Percentiles rank a stretch among this genome's conserved stretches.
These are phyloP conservation scores for Ladona fulva DNA, from an alignment of 1,140 invertebrate genomes.

Conservation along the genomic window DNA sequence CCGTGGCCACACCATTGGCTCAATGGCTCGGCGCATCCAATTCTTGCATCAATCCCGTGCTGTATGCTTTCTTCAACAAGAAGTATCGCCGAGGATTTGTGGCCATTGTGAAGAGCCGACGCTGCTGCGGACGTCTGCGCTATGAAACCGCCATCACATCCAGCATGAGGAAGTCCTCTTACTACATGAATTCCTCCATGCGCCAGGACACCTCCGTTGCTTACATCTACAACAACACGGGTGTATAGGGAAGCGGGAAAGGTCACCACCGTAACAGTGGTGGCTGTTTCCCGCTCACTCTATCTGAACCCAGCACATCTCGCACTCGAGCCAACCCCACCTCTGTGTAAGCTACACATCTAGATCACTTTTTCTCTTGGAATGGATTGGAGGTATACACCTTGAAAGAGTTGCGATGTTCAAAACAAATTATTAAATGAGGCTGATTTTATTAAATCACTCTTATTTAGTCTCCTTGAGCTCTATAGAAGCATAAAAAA, in stretches of 20 bases:
- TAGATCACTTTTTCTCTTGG: neutral
- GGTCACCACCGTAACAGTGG: neutral
- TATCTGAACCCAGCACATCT: neutral
- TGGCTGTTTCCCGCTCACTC: neutral
- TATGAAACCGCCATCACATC: slow-evolving; percentile 78
- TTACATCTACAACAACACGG: slow-evolving; percentile 33
- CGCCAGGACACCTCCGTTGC: slow-evolving; percentile 30
- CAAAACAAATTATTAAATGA: too few species aligned
- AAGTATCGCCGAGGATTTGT: slow-evolving; percentile 90
- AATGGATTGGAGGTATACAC: neutral
- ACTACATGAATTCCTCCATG: slow-evolving; percentile 52
- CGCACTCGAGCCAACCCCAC: neutral
- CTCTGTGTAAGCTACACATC: neutral
- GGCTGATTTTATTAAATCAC: too few species aligned
- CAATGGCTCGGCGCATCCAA: slow-evolving; percentile 95
- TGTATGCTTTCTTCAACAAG: slow-evolving; percentile 97
- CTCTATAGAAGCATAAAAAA: too few species aligned
- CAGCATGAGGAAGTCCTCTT: slow-evolving; percentile 70
- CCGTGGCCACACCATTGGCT: slow-evolving; percentile 71
- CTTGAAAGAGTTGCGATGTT: too few species aligned
- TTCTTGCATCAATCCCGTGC: slow-evolving; percentile 92
- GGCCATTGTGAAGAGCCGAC: slow-evolving; percentile 73
- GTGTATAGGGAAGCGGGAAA: slow-evolving; percentile 24
- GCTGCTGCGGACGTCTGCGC: slow-evolving; percentile 70
- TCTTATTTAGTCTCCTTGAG: too few species aligned